These are phyloP conservation scores for Acrossocheilus fasciatus DNA, from an alignment of 2,797 vertebrate genomes.

Conservation along the genomic window DNA sequence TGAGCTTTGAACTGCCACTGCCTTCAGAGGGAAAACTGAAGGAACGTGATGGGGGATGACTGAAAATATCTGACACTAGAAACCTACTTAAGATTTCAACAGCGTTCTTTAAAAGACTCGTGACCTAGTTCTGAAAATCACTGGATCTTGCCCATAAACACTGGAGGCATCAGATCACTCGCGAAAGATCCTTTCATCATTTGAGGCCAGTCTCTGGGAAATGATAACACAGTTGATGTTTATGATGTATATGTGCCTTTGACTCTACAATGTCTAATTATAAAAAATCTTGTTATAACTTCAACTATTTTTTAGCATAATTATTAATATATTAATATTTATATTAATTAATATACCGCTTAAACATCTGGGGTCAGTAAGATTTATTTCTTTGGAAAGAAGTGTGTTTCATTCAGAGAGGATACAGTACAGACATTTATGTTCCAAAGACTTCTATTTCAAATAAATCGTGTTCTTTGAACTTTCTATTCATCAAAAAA, in stretches of 20 bases:
- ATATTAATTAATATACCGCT: not conserved
- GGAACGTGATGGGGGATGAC: conserved; percentile 17
- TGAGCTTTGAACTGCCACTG: conserved; percentile 49
- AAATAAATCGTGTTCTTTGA: not conserved
- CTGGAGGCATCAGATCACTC: conserved; percentile 27
- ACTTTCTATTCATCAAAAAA: not conserved
- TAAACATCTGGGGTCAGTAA: not conserved
- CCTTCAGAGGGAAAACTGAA: conserved; percentile 48
- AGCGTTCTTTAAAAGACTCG: conserved; percentile 43
- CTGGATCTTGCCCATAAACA: conserved; percentile 32
- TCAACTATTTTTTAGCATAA: not conserved
- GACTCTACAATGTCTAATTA: not conserved
- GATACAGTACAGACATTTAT: not conserved
- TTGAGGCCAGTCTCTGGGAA: not conserved
- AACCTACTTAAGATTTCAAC: conserved; percentile 56
- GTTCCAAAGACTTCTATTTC: not conserved
- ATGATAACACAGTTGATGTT: not conserved
- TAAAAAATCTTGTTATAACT: not conserved
- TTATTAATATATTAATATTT: not conserved
- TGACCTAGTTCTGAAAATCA: conserved; percentile 49
- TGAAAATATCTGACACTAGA: conserved; percentile 47
- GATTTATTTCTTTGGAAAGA: not conserved
- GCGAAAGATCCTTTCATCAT: conserved; percentile 24
- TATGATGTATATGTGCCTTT: not conserved
- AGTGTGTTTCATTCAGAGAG: not conserved